Conservation (phyloP, 2,113 vertebrate species). For the Phasianus colchicus region DNA sequence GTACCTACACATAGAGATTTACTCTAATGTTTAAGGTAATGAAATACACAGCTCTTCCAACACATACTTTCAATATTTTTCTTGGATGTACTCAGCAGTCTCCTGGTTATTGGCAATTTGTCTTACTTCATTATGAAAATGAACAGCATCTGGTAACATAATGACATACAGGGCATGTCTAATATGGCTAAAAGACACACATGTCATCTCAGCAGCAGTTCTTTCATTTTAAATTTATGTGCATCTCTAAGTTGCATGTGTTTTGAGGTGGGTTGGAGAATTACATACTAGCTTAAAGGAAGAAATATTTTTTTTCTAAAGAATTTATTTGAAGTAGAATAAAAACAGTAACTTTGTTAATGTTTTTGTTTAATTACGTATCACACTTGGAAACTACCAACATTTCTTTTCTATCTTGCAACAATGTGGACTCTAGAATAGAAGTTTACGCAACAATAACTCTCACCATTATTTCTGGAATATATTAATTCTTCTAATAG, state of each 20-base stretch:
- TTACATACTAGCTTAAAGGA: neutral
- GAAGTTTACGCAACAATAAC: neutral
- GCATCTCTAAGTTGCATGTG: neutral
- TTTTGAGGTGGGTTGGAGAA: neutral
- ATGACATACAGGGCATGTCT: neutral
- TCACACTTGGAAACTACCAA: neutral
- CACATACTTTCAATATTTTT: neutral
- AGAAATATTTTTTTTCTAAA: rapidly evolving
- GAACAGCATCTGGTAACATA: neutral
- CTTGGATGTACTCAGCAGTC: neutral
- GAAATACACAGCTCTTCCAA: neutral
- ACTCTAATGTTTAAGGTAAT: neutral
- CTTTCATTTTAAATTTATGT: neutral
- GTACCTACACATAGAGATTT: neutral
- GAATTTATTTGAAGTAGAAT: neutral
- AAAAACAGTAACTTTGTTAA: neutral
- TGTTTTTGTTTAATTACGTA: neutral
- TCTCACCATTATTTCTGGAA: neutral
- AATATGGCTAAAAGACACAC: neutral
- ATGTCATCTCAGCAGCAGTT: neutral
- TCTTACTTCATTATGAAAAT: neutral
- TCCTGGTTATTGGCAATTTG: neutral
- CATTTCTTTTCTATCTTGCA: neutral
- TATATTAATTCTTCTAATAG: neutral
- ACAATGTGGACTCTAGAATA: neutral